A percentile compares a stretch with the other conserved stretches of the same genome.
phyloP scores from a whole-genome alignment of 2,797 vertebrate genomes.

The Peromyscus eremicus region DNA sequence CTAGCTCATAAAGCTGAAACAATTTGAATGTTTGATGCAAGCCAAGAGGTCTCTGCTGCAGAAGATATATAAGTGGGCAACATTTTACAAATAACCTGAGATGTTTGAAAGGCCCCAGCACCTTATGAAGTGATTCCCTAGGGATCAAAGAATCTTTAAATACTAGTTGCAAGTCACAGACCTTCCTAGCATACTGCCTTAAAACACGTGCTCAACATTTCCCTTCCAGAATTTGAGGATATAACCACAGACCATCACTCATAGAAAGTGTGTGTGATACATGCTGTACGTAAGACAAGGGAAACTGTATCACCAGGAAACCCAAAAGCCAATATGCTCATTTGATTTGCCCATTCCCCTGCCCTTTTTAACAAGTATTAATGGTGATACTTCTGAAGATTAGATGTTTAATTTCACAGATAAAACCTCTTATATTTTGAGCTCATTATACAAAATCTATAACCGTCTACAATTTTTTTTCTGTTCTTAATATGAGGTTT shows the following conservation, averaged over 20 bases:
- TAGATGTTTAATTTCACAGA: constrained; percentile 38
- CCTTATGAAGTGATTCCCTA: neutral
- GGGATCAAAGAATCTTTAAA: neutral
- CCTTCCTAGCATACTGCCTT: neutral
- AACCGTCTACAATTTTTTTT: neutral
- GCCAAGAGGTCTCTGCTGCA: neutral
- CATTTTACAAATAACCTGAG: neutral
- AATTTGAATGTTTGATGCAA: neutral
- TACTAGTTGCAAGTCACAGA: neutral
- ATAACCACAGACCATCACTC: neutral
- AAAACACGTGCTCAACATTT: constrained; percentile 8
- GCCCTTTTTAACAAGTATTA: neutral
- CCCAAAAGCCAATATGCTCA: neutral
- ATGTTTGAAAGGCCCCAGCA: neutral
- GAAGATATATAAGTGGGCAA: neutral
- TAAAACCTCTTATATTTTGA: constrained; percentile 38
- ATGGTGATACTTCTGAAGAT: neutral
- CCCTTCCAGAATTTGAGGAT: neutral
- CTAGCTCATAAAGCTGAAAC: constrained; percentile 2
- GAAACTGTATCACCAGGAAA: neutral
- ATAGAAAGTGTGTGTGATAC: neutral
- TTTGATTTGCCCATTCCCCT: neutral
- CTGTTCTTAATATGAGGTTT: neutral
- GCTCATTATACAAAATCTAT: constrained; percentile 3
- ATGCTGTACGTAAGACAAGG: neutral